Conservation (phyloP, 2,113 vertebrate species). For the Cyphomyrus discorhynchus region DNA sequence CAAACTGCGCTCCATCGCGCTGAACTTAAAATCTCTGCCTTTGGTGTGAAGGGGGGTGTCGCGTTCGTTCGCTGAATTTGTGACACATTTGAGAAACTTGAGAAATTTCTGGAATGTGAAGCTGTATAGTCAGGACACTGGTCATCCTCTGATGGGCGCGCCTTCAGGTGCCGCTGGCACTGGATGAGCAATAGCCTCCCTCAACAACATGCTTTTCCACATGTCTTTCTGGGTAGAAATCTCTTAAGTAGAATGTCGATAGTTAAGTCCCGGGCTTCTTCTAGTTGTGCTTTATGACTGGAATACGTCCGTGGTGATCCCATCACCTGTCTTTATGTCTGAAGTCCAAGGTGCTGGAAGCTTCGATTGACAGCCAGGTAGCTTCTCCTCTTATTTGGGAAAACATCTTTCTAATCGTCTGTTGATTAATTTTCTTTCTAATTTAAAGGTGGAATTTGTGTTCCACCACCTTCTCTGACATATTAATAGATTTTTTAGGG, state of each 20-base stretch:
- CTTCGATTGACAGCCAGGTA: background rate
- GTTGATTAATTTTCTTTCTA: background rate
- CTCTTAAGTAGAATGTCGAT: background rate
- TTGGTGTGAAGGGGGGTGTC: background rate
- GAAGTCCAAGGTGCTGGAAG: background rate
- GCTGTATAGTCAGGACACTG: background rate
- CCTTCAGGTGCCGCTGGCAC: background rate
- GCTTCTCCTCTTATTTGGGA: background rate
- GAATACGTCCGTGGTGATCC: background rate
- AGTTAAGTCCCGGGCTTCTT: background rate
- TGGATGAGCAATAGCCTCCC: background rate
- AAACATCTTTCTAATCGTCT: background rate
- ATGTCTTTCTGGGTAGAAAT: background rate
- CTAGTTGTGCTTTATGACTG: background rate
- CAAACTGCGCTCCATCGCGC: background rate
- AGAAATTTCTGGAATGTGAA: background rate
- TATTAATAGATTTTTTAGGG: background rate
- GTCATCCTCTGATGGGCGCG: background rate
- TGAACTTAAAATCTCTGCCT: background rate
- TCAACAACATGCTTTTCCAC: background rate
- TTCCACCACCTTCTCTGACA: background rate
- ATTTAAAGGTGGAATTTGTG: background rate
- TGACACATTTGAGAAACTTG: background rate
- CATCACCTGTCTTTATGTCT: background rate
- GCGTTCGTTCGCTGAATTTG: background rate